Evolutionary conservation across 2,888 invertebrate species (phyloP).

Genomic region (Hydrotaea diabolus): DNA sequence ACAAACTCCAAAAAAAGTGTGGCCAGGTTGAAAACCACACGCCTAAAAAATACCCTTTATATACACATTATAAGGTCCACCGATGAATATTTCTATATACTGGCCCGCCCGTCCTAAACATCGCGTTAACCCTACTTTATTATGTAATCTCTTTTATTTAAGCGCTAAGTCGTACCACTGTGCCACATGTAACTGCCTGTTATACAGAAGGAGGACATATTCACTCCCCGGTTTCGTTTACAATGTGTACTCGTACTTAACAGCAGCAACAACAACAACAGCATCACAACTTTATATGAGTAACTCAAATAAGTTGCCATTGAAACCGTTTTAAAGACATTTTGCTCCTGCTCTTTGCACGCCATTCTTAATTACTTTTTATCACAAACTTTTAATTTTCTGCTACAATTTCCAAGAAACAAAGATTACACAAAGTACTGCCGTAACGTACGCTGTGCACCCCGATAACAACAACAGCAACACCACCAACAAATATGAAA

Average conservation of each 20-base stretch:
- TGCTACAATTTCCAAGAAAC: constrained; percentile 35
- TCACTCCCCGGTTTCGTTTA: constrained; percentile 18
- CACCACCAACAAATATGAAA: constrained; percentile 25
- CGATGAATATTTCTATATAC: too few relatives aligned
- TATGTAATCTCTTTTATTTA: too few relatives aligned
- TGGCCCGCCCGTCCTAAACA: too few relatives aligned
- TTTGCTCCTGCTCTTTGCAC: constrained; percentile 18
- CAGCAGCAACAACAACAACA: neutral
- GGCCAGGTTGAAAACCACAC: too few relatives aligned
- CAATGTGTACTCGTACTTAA: constrained; percentile 43
- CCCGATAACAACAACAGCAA: neutral
- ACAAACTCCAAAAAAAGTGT: too few relatives aligned
- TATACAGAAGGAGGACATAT: constrained; percentile 1
- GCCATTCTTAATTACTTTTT: constrained; percentile 51
- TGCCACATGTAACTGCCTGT: constrained; percentile 13
- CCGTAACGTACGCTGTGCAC: neutral
- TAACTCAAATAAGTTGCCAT: constrained; percentile 50
- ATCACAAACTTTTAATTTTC: constrained; percentile 54
- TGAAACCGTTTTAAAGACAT: constrained; percentile 45
- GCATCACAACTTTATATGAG: constrained; percentile 47
- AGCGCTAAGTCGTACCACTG: constrained; percentile 1
- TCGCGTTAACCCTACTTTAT: too few relatives aligned
- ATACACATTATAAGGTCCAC: too few relatives aligned
- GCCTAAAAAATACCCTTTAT: too few relatives aligned
- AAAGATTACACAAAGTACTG: constrained; percentile 38